Evolutionary conservation across 2,888 invertebrate species (phyloP), one percentile per base, ranked within the genome.

Genomic region (Lasioglossum leucozonium): DNA sequence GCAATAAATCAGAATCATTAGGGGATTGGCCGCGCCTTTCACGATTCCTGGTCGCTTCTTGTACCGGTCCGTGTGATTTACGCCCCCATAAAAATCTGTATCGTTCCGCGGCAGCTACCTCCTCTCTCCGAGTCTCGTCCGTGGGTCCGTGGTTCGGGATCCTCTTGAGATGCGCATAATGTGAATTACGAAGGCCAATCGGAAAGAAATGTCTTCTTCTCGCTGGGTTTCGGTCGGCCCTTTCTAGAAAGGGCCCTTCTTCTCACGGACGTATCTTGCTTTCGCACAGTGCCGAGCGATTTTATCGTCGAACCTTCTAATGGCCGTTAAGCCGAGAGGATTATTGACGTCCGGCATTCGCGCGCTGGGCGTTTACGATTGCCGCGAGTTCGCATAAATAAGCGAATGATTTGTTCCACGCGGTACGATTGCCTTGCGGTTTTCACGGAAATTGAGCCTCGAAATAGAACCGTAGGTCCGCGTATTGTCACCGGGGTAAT

Each of bases 1-100:
- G 62, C 81, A 75, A 89, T 92, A 92, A 92, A 92, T 92, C 92
- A 92, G 91, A 87, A 91, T 92, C 92, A 91, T 92, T 92, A 92
- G 88, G 82, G 84, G 90, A 92, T 92, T 90, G 89, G 91, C 88
- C 88, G 88, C 89, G 87, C 82, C 90, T 88, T 85, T 90, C 90
- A 88, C 81, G 84, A 85, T 85, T 90, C 77, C 74, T 77, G 76
- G 81, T 84, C 87, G 82, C 86, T 89, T 84, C 89, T 85, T 87
- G 77, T 79, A 72, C 72, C 89, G 79, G 77, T 81, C 81, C 81
- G 26, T 72, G 47, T 90, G 90, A 90, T 90, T 90, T 90, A 90
- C 86, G 76, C 47, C 40, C 11, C 72, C 90, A 83, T 90, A 90
- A 90, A 90, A 90, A 90, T 90, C 84, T 86, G 81, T 87, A 90